Evolutionary conservation across 2,113 vertebrate genomes (phyloP).

Genomic region (Strix uralensis): DNA sequence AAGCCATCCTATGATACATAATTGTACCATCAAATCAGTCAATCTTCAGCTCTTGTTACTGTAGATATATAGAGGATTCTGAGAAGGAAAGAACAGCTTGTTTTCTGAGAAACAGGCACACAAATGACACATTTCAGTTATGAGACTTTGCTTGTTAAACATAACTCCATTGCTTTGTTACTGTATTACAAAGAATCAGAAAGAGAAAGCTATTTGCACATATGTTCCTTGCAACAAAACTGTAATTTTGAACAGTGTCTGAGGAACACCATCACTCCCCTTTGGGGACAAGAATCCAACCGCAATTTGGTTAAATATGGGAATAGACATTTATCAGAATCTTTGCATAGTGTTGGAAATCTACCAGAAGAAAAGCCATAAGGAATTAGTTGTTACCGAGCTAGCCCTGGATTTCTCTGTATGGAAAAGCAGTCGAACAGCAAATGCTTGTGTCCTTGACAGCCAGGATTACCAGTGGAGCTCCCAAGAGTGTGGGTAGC

Average conservation of each 20-base stretch:
- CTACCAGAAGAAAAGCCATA: background rate
- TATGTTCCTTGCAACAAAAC: background rate
- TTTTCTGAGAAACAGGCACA: background rate
- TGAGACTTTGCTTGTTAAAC: background rate
- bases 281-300: background rate
- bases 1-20: background rate
- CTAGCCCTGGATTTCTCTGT: background rate
- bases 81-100: background rate
- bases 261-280: background rate
- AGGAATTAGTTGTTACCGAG: background rate
- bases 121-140: background rate
- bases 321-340: background rate
- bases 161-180: background rate
- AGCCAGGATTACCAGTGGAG: background rate
- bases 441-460: background rate
- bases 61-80: background rate
- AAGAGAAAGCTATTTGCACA: background rate
- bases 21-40: background rate
- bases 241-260: background rate
- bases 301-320: background rate
- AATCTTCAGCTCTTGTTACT: background rate
- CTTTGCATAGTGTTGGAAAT: background rate
- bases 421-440: background rate
- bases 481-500: fast-evolving
- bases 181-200: background rate